A percentile compares a stretch with the other conserved stretches of the same genome.
Evolutionary conservation across 2,797 vertebrate species (phyloP).

Genomic region (Oreonectes daqikongensis): DNA sequence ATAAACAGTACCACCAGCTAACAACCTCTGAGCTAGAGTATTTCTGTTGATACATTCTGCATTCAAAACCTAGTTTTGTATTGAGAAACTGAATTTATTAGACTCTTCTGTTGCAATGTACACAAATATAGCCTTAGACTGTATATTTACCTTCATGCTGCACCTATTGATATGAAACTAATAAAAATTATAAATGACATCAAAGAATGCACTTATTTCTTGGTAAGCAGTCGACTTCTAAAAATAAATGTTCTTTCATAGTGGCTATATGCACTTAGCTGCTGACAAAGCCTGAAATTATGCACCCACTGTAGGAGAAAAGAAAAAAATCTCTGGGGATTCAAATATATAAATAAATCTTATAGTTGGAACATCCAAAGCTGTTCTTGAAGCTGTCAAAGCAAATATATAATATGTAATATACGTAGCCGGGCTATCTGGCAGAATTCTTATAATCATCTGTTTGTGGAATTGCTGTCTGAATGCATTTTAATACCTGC

Average conservation of each 20-base stretch:
- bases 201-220: background rate
- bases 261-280: background rate
- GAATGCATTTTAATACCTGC: constrained; percentile 37
- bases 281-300: constrained; percentile 22
- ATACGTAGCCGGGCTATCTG: background rate
- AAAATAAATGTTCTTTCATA: background rate
- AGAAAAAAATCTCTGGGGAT: background rate
- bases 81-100: background rate
- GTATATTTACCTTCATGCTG: background rate
- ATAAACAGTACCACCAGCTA: too few species aligned
- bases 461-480: constrained; percentile 25
- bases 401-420: too few species aligned
- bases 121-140: too few species aligned
- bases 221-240: background rate
- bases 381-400: constrained; percentile 26
- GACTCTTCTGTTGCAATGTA: background rate
- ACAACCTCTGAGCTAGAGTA: too few species aligned
- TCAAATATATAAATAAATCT: constrained; percentile 16
- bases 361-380: background rate
- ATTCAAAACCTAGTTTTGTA: background rate
- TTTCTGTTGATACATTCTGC: too few species aligned
- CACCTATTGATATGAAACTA: background rate
- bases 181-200: constrained; percentile 3
- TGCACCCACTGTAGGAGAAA: constrained; percentile 27
- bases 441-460: constrained; percentile 22